Percentiles rank a stretch among this genome's conserved stretches.
Conservation (phyloP, 2,888 invertebrate genomes). For the Thereva unica region DNA sequence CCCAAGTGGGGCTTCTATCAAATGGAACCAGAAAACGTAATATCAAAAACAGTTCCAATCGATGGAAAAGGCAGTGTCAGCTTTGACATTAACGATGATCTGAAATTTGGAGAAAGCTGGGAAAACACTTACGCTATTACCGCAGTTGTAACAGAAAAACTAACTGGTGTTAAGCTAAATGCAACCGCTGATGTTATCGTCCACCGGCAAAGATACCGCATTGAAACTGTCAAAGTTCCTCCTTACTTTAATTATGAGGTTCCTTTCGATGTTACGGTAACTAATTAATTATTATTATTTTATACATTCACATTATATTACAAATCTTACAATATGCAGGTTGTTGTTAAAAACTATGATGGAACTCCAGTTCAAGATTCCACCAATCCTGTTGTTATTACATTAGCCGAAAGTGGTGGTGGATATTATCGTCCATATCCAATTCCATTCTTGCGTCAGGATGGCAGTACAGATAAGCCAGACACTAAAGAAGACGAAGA, state of each 20-base stretch:
- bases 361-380: constrained; percentile 67
- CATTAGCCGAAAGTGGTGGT: background rate
- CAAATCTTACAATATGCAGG: constrained; percentile 49
- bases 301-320: background rate
- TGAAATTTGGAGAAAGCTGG: constrained; percentile 67
- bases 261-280: constrained; percentile 62
- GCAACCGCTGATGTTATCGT: constrained; percentile 73
- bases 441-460: constrained; percentile 11
- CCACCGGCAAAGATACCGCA: constrained; percentile 75
- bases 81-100: constrained; percentile 77
- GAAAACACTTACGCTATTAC: constrained; percentile 62
- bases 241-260: constrained; percentile 88
- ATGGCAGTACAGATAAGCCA: background rate
- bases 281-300: too few relatives aligned
- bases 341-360: constrained; percentile 74
- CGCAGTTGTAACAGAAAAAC: constrained; percentile 86
- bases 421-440: constrained; percentile 3
- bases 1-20: constrained; percentile 55
- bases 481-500: background rate
- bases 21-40: too few relatives aligned
- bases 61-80: constrained; percentile 71
- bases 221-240: constrained; percentile 78
- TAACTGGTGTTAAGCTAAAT: constrained; percentile 81
- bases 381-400: constrained; percentile 63
- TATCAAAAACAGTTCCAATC: constrained; percentile 67